Evolutionary conservation across 1,140 invertebrate genomes (phyloP).

Genomic region (Zaprionus lachaisei): DNA sequence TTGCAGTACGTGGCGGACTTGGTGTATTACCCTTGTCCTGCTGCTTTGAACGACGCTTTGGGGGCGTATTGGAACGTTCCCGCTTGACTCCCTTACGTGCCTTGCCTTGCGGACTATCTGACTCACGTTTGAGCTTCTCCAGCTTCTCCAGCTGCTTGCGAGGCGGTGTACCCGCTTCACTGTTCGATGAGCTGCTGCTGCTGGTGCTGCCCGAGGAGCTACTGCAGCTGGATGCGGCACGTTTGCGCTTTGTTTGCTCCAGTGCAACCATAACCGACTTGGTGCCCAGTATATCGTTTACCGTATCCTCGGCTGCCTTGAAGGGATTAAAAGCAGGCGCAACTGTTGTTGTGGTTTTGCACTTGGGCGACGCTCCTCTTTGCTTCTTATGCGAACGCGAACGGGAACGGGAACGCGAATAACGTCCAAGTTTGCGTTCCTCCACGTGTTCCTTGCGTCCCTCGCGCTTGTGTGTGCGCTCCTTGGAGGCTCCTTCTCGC

Average conservation of each 20-base stretch:
- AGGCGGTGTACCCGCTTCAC: conserved; percentile 58
- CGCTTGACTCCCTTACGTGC: conserved; percentile 32
- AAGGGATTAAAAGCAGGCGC: conserved; percentile 69
- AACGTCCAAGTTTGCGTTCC: conserved; percentile 38
- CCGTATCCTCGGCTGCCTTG: conserved; percentile 72
- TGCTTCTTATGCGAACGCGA: conserved; percentile 35
- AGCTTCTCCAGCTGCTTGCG: conserved; percentile 48
- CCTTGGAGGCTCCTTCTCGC: conserved; percentile 7
- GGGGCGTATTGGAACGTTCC: conserved; percentile 48
- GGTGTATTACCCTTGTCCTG: conserved; percentile 51
- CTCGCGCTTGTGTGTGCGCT: conserved; percentile 10
- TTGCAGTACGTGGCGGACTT: conserved; percentile 37
- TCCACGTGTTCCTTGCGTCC: conserved; percentile 43
- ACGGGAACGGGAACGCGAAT: conserved; percentile 31
- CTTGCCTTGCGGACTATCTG: background rate
- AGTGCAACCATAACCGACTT: conserved; percentile 70
- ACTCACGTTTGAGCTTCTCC: conserved; percentile 44
- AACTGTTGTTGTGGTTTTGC: conserved; percentile 16
- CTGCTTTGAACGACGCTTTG: conserved; percentile 32
- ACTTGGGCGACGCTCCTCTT: conserved; percentile 31
- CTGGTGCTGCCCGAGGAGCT: conserved; percentile 57
- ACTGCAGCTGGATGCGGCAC: conserved; percentile 55
- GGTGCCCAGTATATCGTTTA: conserved; percentile 71
- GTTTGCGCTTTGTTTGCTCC: conserved; percentile 66
- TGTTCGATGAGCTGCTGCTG: conserved; percentile 41